Evolutionary conservation across 92 coral and sea anemone genomes (phyloP).

Genomic region (Pocillopora grandis): DNA sequence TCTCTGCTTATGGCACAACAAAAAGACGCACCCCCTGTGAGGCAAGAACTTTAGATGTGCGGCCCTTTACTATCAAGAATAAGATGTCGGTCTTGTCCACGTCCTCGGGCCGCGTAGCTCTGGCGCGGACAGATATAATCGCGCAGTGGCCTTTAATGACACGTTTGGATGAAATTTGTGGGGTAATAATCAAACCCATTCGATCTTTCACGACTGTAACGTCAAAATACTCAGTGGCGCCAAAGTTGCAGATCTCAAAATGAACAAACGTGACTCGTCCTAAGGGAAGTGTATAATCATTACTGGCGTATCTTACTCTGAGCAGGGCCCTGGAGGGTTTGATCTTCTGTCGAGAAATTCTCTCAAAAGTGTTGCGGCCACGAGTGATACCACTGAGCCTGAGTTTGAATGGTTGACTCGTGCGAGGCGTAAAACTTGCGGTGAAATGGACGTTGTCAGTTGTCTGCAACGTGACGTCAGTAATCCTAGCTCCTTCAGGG

Average conservation of each 20-base stretch:
- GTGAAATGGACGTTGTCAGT: slow-evolving; percentile 65
- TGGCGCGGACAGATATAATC: slow-evolving; percentile 22
- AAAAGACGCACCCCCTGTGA: slow-evolving; percentile 35
- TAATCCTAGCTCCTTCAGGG: slow-evolving; percentile 61
- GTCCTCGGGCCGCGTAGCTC: slow-evolving; percentile 37
- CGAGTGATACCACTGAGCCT: slow-evolving; percentile 74
- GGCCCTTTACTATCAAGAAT: slow-evolving; percentile 52
- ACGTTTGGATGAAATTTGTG: too few species aligned
- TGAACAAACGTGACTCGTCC: slow-evolving; percentile 42
- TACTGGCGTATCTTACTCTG: slow-evolving; percentile 60
- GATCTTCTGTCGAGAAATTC: slow-evolving; percentile 71
- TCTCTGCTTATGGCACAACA: not conserved
- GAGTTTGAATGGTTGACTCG: slow-evolving; percentile 64
- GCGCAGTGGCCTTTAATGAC: slow-evolving; percentile 8
- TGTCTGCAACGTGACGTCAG: slow-evolving; percentile 51
- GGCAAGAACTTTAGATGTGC: slow-evolving; percentile 17
- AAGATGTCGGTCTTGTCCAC: slow-evolving; percentile 47
- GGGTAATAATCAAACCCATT: slow-evolving; percentile 20
- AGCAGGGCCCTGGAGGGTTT: slow-evolving; percentile 66
- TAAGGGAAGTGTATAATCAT: slow-evolving; percentile 67
- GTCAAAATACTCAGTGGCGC: slow-evolving; percentile 19
- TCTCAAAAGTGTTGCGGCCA: slow-evolving; percentile 62
- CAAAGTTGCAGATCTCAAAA: slow-evolving; percentile 57
- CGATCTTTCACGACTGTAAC: slow-evolving; percentile 50
- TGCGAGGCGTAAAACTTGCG: slow-evolving; percentile 57